Percentiles rank a stretch among this genome's conserved stretches.
Evolutionary conservation across 2,888 invertebrate species (phyloP).

Genomic region (Drosophila mercatorum): DNA sequence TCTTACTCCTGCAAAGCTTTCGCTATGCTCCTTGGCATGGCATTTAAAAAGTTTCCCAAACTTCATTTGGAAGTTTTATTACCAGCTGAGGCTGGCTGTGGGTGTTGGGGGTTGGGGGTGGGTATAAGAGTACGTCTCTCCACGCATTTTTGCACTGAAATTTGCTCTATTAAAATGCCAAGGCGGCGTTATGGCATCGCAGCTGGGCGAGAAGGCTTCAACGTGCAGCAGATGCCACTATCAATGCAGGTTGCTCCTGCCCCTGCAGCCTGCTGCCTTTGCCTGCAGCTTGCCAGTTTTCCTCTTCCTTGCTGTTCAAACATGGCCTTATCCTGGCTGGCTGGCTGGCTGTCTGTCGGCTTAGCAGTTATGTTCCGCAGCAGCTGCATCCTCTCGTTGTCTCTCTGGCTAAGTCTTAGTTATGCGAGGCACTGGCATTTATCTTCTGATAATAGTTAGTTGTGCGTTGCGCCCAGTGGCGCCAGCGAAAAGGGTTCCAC

Average conservation of each 20-base stretch:
- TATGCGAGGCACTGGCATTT: conserved; percentile 71
- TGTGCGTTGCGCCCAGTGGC: conserved; percentile 52
- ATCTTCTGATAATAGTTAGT: conserved; percentile 77
- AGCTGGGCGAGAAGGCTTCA: conserved; percentile 5
- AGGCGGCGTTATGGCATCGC: conserved; percentile 57
- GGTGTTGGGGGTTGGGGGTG: background rate
- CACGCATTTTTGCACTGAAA: conserved; percentile 68
- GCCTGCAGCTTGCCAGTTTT: conserved; percentile 20
- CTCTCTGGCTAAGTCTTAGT: conserved; percentile 69
- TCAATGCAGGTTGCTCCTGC: conserved; percentile 63
- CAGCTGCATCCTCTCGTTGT: conserved; percentile 39
- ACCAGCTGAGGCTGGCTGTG: conserved; percentile 27
- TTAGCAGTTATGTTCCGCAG: conserved; percentile 67
- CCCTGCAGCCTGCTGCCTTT: background rate
- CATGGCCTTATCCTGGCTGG: conserved; percentile 19
- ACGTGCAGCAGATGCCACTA: conserved; percentile 63
- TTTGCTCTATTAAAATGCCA: conserved; percentile 79
- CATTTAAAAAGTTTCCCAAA: conserved; percentile 79
- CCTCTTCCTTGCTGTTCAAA: conserved; percentile 16
- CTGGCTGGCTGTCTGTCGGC: conserved; percentile 57
- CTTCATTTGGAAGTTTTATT: conserved; percentile 79
- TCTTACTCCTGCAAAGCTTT: conserved; percentile 4
- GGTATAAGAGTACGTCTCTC: conserved; percentile 1
- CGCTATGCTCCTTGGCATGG: conserved; percentile 40
- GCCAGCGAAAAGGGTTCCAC: conserved; percentile 8